These are phyloP conservation scores for Nycteola revayana DNA, from an alignment of 2,888 invertebrate genomes.

Conservation along the genomic window DNA sequence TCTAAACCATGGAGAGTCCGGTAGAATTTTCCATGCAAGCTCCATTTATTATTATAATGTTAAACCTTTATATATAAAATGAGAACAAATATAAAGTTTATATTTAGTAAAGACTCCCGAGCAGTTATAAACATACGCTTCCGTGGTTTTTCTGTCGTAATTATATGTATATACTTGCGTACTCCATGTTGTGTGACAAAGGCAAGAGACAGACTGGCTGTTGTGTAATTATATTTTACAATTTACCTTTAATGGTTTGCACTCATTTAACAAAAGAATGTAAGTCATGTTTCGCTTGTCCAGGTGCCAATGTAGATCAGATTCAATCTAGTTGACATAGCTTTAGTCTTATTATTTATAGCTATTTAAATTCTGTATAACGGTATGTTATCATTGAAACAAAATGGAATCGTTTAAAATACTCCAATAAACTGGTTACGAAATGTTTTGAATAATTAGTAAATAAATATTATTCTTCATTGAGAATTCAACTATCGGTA, in stretches of 20 bases:
- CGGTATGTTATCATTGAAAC: too few species aligned
- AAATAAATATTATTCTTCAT: too few species aligned
- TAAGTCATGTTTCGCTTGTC: slow-evolving; percentile 22
- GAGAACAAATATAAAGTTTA: slow-evolving; percentile 21
- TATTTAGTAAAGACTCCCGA: slow-evolving; percentile 27
- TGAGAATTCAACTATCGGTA: too few species aligned
- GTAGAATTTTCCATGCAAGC: too few species aligned
- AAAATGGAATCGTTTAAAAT: too few species aligned
- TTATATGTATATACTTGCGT: slow-evolving; percentile 16
- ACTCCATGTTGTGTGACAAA: slow-evolving; percentile 26
- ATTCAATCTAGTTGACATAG: slow-evolving; percentile 13
- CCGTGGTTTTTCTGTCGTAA: slow-evolving; percentile 43
- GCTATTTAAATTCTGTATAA: slow-evolving; percentile 12
- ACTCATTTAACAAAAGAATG: slow-evolving; percentile 31
- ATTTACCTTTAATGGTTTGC: slow-evolving; percentile 34
- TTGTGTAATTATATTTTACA: slow-evolving; percentile 27
- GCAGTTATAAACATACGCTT: slow-evolving; percentile 38
- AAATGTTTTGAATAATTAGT: too few species aligned
- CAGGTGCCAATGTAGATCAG: slow-evolving; percentile 23
- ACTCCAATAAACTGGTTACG: too few species aligned
- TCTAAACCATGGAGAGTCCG: too few species aligned
- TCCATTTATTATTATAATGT: slow-evolving; percentile 1
- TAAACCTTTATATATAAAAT: slow-evolving; percentile 17
- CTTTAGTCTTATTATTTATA: slow-evolving; percentile 10
- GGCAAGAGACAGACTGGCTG: slow-evolving; percentile 19